Base-by-base conservation (phyloP, 2,113 vertebrate species). In the Toxotes chatareus region DNA sequence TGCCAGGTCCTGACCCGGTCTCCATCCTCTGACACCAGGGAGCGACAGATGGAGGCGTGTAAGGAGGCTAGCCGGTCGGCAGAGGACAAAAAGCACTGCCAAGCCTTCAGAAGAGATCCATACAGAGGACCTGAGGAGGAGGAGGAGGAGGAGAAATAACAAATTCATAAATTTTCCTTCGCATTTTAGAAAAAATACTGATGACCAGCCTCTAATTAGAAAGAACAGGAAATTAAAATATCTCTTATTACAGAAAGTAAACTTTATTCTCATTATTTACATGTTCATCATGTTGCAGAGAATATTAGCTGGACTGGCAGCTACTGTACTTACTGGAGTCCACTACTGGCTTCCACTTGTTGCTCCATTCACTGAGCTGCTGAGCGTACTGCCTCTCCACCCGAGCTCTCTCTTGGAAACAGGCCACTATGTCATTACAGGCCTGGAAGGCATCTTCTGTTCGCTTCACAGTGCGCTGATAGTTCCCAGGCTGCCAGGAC, bases 281-380 rank as follows among this genome's bases (percentile, higher is more conserved):
- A 38, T 0, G 13, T n/a, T 49, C 4, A 0, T 34, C 23, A 11
- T 0, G 57, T 19, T 21, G 42, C 3, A 21, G 14, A 55, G 7
- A 10, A 3, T 53, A 0, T 8, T 19, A 27, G 6, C 38, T 19
- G 32, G 9, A 1, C 1, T 7, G 65, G 51, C 56, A 46, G 72
- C 68, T n/a, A 4, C n/a, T 19, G 63, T 14, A 80, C 96, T 95
- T 78, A 97, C 96, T 96, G 51, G 93, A 88, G 65, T 96, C 95
- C 86, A 96, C 95, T 4, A 96, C 93, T 6, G 96, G 96, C 64
- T 93, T 96, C 96, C 96, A 96, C 82, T 96, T 96, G 91, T 86
- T 94, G 88, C 94, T 96, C 96, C 96, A 97, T 40, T 96, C 95
- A 0, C 90, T 94, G 63, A 96, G 95, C 89, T 96, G 95, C 90